Base-by-base conservation (phyloP, 2,113 vertebrate genomes). In the Pelmatolapia mariae region DNA sequence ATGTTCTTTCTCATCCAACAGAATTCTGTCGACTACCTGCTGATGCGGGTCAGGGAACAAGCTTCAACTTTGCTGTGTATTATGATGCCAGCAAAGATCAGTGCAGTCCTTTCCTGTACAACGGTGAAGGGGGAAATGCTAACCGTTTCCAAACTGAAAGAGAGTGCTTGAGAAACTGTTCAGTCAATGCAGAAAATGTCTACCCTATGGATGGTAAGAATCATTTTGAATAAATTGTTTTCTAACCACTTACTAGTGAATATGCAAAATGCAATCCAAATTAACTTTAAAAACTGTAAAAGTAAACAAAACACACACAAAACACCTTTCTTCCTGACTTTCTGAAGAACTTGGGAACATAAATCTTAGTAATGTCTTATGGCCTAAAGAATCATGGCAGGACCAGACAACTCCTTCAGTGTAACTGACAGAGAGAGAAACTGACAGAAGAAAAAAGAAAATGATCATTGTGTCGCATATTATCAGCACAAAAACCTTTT, bases 111-210 rank as follows among this genome's bases (percentile, higher is more conserved):
- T 97, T 97, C 88, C 8, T 91, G 26, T 97, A 91, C 86, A 79
- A 78, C 29, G 94, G 95, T 29, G 1, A 45, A 45, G 96, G 94
- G 81, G 97, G 96, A 47, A 97, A 95, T 76, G 85, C 1, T 12
- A 97, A 97, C 86, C 91, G 93, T 7, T 97, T 97, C 68, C 3
- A 4, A 36, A 94, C 57, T 83, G 96, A 96, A 68, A 94, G 5
- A 57, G 81, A 95, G 0, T 94, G 89, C 84, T 90, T 95, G 24
- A 96, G 89, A 88, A 97, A 93, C 91, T 97, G 97, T 81, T 96
- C 96, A 1, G 1, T 0, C 3, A 91, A 7, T 6, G 87, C 59
- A n/a, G 88, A 87, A 7, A 1, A 10, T 0, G 6, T 92, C 16
- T 97, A 96, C 86, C 96, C 96, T 6, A 7, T 5, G 63, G 71